phyloP scores from a whole-genome alignment of 2,888 invertebrate genomes.

The Tachystola acroxantha region DNA sequence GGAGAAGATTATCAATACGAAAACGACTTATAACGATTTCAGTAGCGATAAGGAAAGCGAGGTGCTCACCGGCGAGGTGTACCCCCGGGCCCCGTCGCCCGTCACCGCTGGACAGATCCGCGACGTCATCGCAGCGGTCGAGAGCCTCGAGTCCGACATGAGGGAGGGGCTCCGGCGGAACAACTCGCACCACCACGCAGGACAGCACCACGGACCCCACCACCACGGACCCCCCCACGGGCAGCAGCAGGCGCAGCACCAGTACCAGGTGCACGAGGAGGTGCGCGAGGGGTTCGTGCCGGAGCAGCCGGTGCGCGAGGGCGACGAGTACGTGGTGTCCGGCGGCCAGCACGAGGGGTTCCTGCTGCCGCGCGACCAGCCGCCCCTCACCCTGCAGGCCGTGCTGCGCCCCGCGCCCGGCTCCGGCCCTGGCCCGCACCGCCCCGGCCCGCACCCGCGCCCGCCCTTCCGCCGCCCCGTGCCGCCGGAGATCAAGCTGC shows the following conservation, averaged over 20 bases:
- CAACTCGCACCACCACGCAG: constrained; percentile 36
- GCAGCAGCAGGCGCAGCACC: constrained; percentile 24
- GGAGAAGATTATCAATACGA: constrained; percentile 68
- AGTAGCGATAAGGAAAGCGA: constrained; percentile 53
- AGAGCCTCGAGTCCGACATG: constrained; percentile 55
- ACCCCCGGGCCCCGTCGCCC: constrained; percentile 45
- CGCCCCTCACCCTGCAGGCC: constrained; percentile 64
- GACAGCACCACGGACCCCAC: not conserved
- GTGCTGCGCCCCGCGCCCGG: constrained; percentile 50
- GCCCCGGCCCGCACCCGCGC: constrained; percentile 40
- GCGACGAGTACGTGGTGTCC: constrained; percentile 51
- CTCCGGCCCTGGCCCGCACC: constrained; percentile 31
- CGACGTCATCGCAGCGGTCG: constrained; percentile 65
- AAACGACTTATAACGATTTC: constrained; percentile 72
- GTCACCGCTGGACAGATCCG: constrained; percentile 60
- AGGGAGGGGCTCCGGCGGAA: constrained; percentile 37
- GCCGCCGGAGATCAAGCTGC: constrained; percentile 68
- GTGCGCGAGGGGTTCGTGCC: constrained; percentile 45
- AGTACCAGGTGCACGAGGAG: constrained; percentile 60
- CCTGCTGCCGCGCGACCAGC: constrained; percentile 54
- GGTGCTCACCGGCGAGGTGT: constrained; percentile 50
- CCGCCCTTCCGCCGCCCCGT: constrained; percentile 59
- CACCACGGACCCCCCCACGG: not conserved
- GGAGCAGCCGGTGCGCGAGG: constrained; percentile 53
- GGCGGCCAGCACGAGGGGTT: constrained; percentile 48